phyloP scores from a whole-genome alignment of 2,113 vertebrate genomes.

The Mormyrus lacerda region DNA sequence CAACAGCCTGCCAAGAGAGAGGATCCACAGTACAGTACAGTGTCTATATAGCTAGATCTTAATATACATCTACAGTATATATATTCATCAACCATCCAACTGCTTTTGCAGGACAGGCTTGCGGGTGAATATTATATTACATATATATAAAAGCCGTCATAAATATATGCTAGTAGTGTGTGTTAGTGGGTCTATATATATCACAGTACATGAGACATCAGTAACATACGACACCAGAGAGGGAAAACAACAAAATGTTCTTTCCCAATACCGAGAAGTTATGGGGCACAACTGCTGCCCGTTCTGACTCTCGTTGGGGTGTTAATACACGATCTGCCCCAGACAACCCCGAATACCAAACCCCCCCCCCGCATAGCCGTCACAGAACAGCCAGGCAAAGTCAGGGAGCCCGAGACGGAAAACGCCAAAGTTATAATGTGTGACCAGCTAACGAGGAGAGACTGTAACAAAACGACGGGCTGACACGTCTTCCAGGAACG shows the following conservation, averaged over 20 bases:
- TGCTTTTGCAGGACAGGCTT: not conserved
- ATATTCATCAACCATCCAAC: not conserved
- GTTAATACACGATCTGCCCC: not conserved
- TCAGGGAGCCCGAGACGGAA: not conserved
- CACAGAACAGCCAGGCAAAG: not conserved
- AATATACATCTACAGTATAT: not conserved
- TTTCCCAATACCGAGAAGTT: not conserved
- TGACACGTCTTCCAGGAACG: not conserved
- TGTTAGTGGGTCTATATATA: too few relatives aligned
- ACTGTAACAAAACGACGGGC: not conserved
- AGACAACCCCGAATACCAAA: too few relatives aligned
- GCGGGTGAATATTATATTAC: not conserved
- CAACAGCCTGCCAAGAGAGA: not conserved
- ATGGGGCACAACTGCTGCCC: not conserved
- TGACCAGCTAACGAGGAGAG: not conserved
- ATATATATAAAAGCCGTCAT: too few relatives aligned
- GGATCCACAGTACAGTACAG: not conserved
- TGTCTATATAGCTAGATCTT: not conserved
- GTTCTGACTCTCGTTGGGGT: not conserved
- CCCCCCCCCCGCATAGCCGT: not conserved
- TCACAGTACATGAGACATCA: not conserved
- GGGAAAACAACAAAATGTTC: not conserved
- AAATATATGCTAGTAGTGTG: too few relatives aligned
- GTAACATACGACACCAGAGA: not conserved
- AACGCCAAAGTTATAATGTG: not conserved